These are phyloP conservation scores for Rhinogobio ventralis DNA, from an alignment of 2,797 vertebrate species.

Conservation along the genomic window DNA sequence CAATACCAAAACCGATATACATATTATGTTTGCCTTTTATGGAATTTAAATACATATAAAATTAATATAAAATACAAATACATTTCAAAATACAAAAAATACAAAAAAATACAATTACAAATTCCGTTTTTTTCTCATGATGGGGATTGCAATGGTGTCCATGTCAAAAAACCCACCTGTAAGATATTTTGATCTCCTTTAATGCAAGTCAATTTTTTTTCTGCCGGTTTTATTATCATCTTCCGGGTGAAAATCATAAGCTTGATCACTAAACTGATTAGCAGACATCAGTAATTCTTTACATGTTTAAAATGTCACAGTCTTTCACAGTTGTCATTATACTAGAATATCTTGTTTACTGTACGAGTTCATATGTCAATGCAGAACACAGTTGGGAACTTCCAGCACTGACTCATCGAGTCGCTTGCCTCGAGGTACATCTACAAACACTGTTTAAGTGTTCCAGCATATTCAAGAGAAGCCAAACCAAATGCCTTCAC, in stretches of 20 bases:
- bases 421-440: neutral
- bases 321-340: neutral
- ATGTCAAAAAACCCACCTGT: no score
- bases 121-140: neutral
- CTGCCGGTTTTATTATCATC: no score
- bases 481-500: slow-evolving; percentile 36
- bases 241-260: no score
- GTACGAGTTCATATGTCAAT: neutral
- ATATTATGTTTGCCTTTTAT: neutral
- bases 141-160: no score
- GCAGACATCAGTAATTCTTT: neutral
- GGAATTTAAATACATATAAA: no score
- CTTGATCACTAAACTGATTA: neutral
- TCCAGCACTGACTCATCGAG: neutral
- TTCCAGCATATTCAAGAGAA: slow-evolving; percentile 2
- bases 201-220: no score
- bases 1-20: neutral
- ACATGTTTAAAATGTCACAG: neutral
- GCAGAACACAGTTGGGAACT: neutral
- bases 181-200: no score
- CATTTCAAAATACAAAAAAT: no score
- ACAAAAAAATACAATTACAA: no score
- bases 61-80: neutral
- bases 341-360: neutral
- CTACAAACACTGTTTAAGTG: neutral